Base-by-base conservation (phyloP, 2,888 invertebrate species). In the Caenorhabditis imperialis region DNA sequence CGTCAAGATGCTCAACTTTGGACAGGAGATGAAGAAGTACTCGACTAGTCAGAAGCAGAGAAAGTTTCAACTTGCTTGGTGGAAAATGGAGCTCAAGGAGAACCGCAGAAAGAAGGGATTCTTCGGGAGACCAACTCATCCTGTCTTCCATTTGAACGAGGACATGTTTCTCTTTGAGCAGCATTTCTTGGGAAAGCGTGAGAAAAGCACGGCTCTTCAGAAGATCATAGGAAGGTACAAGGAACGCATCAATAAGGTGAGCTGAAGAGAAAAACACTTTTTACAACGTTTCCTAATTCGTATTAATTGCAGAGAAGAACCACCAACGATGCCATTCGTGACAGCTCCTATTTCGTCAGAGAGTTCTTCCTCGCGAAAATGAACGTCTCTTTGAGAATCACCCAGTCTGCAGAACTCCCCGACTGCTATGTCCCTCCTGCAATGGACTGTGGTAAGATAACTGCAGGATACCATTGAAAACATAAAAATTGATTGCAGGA, bases 261-360 rank as follows among this genome's bases (percentile, higher is more conserved):
- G 10, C 6, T 7, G 10, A 30, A 30, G 30, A 6, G 30, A 30
- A 30, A 30, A 30, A 30, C 30, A 10, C 7, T 30, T 30, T 30
- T 30, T 30, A 7, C 30, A 7, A 6, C 10, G 30, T 10, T 30
- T 6, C 6, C 10, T 30, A 30, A 10, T 30, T 30, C 30, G 20
- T 25, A 20, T 40, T 40, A 38, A 30, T 57, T 71, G 4, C 65
- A 73, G 73, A 54, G 45, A 37, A 33, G 65, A 8, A 23, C 20
- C 0, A 8, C 7, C 0, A 5, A 73, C 22, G 37, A 53, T 6
- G 35, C 44, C 3, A 60, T 65, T n/a, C 8, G 14, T 0, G 73
- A 73, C 30, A 23, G 20, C 0, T 14, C 58, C 5, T 73, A 50
- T 27, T 73, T 61, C 42, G 37, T 20, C 0, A 14, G 65, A 12